phyloP scores from a whole-genome alignment of 2,113 vertebrate genomes.

The Dasyurus viverrinus region DNA sequence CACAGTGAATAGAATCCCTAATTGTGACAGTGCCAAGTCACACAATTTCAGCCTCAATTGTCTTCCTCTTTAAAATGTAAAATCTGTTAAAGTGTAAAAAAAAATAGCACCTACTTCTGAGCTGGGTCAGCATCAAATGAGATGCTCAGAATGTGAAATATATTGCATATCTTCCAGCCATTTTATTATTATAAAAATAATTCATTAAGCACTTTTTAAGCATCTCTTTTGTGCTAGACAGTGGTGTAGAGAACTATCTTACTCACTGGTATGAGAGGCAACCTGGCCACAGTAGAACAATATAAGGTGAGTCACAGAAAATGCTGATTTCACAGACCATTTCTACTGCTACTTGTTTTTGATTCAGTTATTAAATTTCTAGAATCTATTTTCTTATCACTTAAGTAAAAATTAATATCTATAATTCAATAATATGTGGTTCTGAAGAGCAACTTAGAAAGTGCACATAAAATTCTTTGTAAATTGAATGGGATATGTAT shows the following conservation, averaged over 20 bases:
- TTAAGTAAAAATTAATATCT: not conserved
- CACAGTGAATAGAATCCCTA: not conserved
- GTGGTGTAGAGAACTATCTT: not conserved
- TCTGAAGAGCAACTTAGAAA: not conserved
- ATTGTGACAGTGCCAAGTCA: not conserved
- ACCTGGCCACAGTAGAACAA: not conserved
- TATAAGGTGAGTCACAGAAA: not conserved
- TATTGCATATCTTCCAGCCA: not conserved
- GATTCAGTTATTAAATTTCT: not conserved
- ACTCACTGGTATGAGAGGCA: not conserved
- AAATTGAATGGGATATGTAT: not conserved
- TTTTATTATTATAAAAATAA: not conserved
- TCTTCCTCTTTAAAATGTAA: not conserved
- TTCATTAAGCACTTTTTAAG: not conserved
- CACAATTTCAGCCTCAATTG: not conserved
- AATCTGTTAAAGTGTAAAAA: not conserved
- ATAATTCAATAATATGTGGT: not conserved
- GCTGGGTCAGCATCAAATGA: not conserved
- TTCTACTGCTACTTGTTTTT: not conserved
- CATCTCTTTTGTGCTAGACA: not conserved
- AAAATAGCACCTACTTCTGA: not conserved
- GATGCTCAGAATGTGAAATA: not conserved
- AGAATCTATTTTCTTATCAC: not conserved
- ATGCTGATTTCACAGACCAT: not conserved
- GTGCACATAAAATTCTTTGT: not conserved